These are phyloP conservation scores for Agonum fuliginosum DNA, from an alignment of 2,888 invertebrate species.

Conservation along the genomic window DNA sequence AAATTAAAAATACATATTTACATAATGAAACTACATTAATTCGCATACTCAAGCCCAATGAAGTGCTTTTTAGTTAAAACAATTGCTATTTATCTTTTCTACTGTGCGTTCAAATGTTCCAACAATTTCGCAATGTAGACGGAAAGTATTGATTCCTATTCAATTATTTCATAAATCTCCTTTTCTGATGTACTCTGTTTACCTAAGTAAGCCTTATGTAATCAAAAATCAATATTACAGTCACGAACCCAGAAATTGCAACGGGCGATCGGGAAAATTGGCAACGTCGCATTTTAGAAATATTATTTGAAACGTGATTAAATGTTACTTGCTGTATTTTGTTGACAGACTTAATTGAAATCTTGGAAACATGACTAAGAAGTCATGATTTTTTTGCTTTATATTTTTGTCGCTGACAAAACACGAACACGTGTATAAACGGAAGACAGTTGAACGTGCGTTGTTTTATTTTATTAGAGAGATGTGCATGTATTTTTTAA, in stretches of 20 bases:
- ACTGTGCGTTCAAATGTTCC: constrained; percentile 11
- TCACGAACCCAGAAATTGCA: constrained; percentile 43
- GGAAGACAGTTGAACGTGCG: constrained; percentile 21
- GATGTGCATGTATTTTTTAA: neutral
- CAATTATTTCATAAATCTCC: constrained; percentile 50
- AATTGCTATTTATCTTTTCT: neutral
- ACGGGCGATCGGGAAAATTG: constrained; percentile 4
- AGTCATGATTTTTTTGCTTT: neutral
- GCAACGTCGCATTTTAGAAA: constrained; percentile 29
- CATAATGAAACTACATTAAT: constrained; percentile 31
- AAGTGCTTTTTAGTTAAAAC: constrained; percentile 6
- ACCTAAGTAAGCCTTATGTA: constrained; percentile 50
- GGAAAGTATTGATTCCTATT: constrained; percentile 42
- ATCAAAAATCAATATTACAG: constrained; percentile 53
- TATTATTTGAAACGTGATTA: constrained; percentile 26
- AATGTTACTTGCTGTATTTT: constrained; percentile 6
- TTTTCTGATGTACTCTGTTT: constrained; percentile 40
- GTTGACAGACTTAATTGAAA: constrained; percentile 20
- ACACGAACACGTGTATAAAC: constrained; percentile 7
- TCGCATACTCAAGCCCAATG: neutral
- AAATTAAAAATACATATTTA: constrained; percentile 42
- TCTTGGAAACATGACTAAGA: neutral
- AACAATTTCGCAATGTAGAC: constrained; percentile 18
- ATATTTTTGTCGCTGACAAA: constrained; percentile 15
- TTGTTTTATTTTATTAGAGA: neutral